Evolutionary conservation across 1,140 invertebrate species (phyloP).

Genomic region (Ceratitis capitata): DNA sequence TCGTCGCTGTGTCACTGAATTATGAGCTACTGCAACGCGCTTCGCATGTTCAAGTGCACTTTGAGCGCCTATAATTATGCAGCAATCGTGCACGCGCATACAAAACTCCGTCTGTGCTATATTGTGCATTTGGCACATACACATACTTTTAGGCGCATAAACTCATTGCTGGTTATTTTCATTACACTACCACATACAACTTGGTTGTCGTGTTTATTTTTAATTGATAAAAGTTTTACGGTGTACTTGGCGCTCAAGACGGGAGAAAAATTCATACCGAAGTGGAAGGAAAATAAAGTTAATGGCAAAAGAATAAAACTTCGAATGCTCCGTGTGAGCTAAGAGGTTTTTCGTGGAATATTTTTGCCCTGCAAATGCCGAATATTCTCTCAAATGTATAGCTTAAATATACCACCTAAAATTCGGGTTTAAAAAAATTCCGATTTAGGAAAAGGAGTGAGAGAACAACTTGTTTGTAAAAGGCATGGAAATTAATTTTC

Average conservation of each 20-base stretch:
- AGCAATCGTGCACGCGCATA: background rate
- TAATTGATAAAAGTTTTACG: conserved; percentile 18
- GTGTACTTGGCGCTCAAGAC: background rate
- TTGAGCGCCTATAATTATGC: conserved; percentile 15
- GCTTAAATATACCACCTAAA: too few relatives aligned
- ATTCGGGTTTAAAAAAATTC: too few relatives aligned
- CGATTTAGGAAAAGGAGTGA: too few relatives aligned
- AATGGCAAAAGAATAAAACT: too few relatives aligned
- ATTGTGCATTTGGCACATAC: background rate
- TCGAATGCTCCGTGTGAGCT: too few relatives aligned
- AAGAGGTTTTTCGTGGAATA: too few relatives aligned
- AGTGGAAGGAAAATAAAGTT: background rate
- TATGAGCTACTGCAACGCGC: background rate
- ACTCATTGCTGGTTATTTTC: background rate
- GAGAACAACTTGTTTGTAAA: too few relatives aligned
- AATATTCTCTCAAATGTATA: too few relatives aligned
- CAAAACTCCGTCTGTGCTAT: background rate
- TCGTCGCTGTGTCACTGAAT: background rate
- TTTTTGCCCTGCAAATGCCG: too few relatives aligned
- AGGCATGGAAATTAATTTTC: too few relatives aligned
- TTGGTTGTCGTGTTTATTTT: conserved; percentile 28
- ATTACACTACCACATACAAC: background rate
- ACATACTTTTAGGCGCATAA: background rate
- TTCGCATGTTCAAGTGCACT: conserved; percentile 36
- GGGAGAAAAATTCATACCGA: background rate